Percentiles rank a stretch among this genome's conserved stretches.
Evolutionary conservation across 2,113 vertebrate species (phyloP).

Genomic region (Macheiramphus alcinus): DNA sequence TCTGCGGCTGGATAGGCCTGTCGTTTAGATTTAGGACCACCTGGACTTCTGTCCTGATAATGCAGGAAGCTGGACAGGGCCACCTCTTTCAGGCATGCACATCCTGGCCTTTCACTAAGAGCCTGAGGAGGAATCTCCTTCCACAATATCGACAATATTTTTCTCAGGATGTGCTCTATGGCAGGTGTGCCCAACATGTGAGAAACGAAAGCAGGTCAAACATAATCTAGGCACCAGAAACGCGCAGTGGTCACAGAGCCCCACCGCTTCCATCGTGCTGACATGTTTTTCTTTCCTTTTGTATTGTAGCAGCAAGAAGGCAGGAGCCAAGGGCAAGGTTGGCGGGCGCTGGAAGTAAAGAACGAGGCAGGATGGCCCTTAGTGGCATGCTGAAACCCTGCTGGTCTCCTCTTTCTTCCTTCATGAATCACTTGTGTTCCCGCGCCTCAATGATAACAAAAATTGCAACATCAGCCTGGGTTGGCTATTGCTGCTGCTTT

Average conservation of each 20-base stretch:
- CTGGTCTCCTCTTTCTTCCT: constrained; percentile 8
- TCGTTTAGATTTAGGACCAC: neutral
- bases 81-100: neutral
- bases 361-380: neutral
- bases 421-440: neutral
- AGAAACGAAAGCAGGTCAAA: neutral
- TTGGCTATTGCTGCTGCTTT: constrained; percentile 46
- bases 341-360: constrained; percentile 93
- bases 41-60: neutral
- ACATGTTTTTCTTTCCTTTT: neutral
- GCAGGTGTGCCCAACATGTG: neutral
- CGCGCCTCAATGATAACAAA: constrained; percentile 4
- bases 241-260: neutral
- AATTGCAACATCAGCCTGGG: constrained; percentile 16
- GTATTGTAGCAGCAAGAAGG: constrained; percentile 93
- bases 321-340: constrained; percentile 82
- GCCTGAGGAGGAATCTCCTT: neutral
- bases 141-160: neutral
- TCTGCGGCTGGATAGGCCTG: neutral
- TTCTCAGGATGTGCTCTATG: neutral
- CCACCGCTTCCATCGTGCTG: neutral
- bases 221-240: neutral
- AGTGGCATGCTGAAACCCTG: neutral
- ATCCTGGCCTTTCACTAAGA: neutral
- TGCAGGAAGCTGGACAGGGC: neutral